These are phyloP conservation scores for Campylorhamphus procurvoides DNA, from an alignment of 2,113 vertebrate genomes.

Conservation along the genomic window DNA sequence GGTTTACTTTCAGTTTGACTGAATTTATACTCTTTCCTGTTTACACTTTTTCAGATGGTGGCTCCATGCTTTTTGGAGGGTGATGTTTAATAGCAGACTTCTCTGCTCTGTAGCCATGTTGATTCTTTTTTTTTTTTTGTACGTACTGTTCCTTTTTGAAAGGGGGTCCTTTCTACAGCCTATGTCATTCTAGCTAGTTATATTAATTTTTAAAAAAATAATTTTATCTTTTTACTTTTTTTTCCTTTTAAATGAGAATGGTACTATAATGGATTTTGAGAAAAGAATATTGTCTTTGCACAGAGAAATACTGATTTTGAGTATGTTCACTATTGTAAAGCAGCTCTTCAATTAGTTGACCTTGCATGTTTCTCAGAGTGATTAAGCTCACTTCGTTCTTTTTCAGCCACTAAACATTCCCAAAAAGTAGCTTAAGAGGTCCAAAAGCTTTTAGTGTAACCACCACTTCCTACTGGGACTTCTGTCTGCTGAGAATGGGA, in stretches of 20 bases:
- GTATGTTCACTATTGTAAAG: background rate
- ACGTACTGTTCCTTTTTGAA: background rate
- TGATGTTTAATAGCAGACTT: background rate
- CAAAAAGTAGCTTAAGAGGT: background rate
- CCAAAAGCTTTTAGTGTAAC: background rate
- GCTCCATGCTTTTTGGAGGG: background rate
- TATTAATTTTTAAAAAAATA: background rate
- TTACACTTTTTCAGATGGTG: rapidly evolving
- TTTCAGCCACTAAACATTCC: background rate
- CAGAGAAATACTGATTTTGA: background rate
- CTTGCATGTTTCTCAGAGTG: background rate
- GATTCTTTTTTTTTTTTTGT: background rate
- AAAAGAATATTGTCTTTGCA: background rate
- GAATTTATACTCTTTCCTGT: background rate
- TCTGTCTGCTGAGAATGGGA: background rate
- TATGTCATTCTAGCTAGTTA: background rate
- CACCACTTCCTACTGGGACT: background rate
- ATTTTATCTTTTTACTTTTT: background rate
- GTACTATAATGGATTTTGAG: background rate
- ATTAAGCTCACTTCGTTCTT: background rate
- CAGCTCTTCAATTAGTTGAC: background rate
- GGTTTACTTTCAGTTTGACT: background rate
- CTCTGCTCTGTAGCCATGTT: background rate
- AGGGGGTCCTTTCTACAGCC: background rate
- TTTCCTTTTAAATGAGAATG: background rate